Conservation (phyloP, 2,797 vertebrate genomes). For the Hemitrygon akajei region DNA sequence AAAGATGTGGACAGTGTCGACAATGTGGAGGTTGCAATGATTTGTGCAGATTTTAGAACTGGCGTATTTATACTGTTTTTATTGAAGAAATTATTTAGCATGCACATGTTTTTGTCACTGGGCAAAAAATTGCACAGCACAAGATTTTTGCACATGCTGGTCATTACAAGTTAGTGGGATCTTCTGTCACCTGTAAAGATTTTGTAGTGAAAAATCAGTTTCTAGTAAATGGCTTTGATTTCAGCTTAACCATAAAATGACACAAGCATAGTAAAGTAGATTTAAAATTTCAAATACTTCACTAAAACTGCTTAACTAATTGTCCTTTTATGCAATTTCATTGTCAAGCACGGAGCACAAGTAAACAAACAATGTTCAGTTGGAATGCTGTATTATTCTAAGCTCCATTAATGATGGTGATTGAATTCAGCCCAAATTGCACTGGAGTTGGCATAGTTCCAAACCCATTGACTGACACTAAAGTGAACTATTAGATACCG, state of each 20-base stretch:
- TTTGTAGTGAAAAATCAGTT: not conserved
- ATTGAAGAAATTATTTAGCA: too few species aligned
- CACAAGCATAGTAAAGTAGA: not conserved
- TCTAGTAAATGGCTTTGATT: not conserved
- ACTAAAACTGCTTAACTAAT: not conserved
- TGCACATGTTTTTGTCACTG: too few species aligned
- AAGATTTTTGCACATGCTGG: too few species aligned
- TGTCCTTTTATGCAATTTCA: not conserved
- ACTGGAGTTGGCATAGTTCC: constrained; percentile 14
- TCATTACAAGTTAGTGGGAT: too few species aligned
- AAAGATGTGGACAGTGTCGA: too few species aligned
- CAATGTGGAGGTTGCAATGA: too few species aligned
- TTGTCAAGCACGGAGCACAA: not conserved
- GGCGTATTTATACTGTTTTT: too few species aligned
- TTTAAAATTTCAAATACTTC: not conserved
- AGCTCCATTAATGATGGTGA: constrained; percentile 4
- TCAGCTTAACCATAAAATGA: not conserved
- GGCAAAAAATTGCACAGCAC: too few species aligned
- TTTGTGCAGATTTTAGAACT: too few species aligned
- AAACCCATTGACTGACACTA: constrained; percentile 5
- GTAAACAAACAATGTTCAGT: constrained; percentile 27
- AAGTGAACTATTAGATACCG: not conserved
- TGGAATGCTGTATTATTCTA: constrained; percentile 13
- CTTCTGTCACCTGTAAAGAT: too few species aligned
- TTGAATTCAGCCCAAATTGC: not conserved